These are phyloP conservation scores for Tridacna gigas DNA, from an alignment of 2,888 invertebrate genomes.

Conservation along the genomic window DNA sequence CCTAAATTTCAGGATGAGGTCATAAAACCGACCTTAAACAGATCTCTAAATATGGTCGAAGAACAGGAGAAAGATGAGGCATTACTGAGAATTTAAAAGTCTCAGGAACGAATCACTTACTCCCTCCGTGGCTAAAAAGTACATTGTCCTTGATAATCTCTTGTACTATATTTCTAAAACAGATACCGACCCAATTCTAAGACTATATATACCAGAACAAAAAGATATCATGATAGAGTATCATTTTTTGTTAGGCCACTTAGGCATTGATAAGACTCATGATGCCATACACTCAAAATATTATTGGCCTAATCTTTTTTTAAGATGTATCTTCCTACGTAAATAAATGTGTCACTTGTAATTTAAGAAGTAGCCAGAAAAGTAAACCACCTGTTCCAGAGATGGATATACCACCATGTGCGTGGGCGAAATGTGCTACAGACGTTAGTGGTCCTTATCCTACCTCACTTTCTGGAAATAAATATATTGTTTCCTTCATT, in stretches of 20 bases:
- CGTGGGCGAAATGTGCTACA: conserved; percentile 13
- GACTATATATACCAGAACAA: conserved; percentile 6
- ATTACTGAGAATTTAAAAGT: too few relatives aligned
- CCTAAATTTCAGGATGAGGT: not conserved
- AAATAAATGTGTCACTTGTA: not conserved
- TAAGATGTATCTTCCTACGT: too few relatives aligned
- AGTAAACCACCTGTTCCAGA: conserved; percentile 6
- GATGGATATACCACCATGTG: conserved; percentile 10
- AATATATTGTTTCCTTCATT: conserved; percentile 20
- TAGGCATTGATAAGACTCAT: conserved; percentile 15
- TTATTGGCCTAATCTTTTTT: conserved; percentile 1
- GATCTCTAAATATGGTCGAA: conserved; percentile 4
- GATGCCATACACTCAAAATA: conserved; percentile 9
- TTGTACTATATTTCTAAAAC: conserved; percentile 9
- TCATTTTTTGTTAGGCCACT: not conserved
- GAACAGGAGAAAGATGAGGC: too few relatives aligned
- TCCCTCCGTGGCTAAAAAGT: not conserved
- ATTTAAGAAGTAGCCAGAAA: too few relatives aligned
- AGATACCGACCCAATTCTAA: not conserved
- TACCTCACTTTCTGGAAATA: not conserved
- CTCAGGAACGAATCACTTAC: not conserved
- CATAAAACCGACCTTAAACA: not conserved
- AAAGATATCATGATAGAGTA: not conserved
- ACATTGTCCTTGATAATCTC: not conserved
- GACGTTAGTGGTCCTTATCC: conserved; percentile 33